Conservation (phyloP, 2,113 vertebrate genomes). For the Entomyzon cyanotis region DNA sequence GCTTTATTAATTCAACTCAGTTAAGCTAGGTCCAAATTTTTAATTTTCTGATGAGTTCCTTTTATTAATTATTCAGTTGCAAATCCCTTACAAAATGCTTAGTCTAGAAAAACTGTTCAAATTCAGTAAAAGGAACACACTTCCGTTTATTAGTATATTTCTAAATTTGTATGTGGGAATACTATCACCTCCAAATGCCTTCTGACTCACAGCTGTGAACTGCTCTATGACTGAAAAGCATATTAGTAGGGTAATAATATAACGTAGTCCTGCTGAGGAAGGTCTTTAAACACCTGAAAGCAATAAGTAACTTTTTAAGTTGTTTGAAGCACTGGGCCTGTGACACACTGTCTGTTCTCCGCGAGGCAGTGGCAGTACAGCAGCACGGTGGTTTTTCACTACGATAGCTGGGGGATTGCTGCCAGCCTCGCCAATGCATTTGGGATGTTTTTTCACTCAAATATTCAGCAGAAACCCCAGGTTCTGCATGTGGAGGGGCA, state of each 20-base stretch:
- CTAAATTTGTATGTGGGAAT: neutral
- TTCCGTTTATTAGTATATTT: neutral
- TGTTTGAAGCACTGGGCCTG: neutral
- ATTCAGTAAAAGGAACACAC: neutral
- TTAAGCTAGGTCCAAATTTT: neutral
- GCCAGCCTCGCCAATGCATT: neutral
- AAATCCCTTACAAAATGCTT: neutral
- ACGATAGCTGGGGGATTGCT: neutral
- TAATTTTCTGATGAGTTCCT: neutral
- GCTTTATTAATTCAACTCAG: neutral
- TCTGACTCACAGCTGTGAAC: neutral
- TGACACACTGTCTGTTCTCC: fast-evolving
- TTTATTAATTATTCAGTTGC: neutral
- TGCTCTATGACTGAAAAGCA: neutral
- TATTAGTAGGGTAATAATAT: neutral
- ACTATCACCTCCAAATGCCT: neutral
- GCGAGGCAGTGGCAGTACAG: too few relatives aligned
- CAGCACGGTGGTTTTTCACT: neutral
- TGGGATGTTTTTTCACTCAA: neutral
- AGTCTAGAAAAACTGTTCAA: neutral
- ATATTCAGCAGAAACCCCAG: neutral
- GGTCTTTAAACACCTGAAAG: neutral
- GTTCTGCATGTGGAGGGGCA: neutral
- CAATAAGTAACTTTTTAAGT: neutral
- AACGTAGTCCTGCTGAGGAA: neutral